Conservation (phyloP, 1,140 invertebrate species). For the Trachymyrmex septentrionalis region DNA sequence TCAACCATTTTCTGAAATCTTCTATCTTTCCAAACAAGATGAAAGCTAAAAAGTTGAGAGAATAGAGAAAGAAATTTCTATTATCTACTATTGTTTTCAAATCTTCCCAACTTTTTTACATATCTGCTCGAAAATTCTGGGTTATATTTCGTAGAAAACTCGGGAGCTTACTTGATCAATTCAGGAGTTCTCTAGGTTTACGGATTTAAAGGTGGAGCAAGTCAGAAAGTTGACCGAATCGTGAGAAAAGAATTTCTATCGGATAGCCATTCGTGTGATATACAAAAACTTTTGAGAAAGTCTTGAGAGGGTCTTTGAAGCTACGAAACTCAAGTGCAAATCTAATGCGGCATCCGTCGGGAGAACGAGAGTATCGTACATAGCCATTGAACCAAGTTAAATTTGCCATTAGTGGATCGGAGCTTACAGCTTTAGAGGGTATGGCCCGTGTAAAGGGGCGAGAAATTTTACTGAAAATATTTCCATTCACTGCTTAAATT, state of each 20-base stretch:
- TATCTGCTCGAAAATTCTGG: background rate
- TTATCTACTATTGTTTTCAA: background rate
- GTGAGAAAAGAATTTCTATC: slow-evolving; percentile 61
- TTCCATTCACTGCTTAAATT: background rate
- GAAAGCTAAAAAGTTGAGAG: background rate
- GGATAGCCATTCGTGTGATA: slow-evolving; percentile 58
- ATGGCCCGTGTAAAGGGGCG: background rate
- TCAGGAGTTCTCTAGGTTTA: background rate
- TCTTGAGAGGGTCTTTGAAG: slow-evolving; percentile 71
- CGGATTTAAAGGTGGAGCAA: slow-evolving; percentile 1
- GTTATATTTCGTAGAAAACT: background rate
- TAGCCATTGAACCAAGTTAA: slow-evolving; percentile 16
- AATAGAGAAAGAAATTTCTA: background rate
- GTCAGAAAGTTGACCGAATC: background rate
- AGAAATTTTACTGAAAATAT: slow-evolving; percentile 1
- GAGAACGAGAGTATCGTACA: slow-evolving; percentile 22
- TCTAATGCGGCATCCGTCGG: slow-evolving; percentile 59
- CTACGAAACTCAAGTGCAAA: slow-evolving; percentile 64
- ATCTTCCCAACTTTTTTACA: background rate
- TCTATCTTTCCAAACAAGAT: background rate
- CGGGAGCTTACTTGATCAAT: background rate
- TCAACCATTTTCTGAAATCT: background rate
- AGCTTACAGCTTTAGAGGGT: slow-evolving; percentile 27
- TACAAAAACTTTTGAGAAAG: slow-evolving; percentile 63
- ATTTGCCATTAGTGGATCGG: slow-evolving; percentile 2